Percentiles rank a stretch among this genome's conserved stretches.
These are phyloP conservation scores for Danaus plexippus DNA, from an alignment of 1,140 invertebrate species.

Conservation along the genomic window DNA sequence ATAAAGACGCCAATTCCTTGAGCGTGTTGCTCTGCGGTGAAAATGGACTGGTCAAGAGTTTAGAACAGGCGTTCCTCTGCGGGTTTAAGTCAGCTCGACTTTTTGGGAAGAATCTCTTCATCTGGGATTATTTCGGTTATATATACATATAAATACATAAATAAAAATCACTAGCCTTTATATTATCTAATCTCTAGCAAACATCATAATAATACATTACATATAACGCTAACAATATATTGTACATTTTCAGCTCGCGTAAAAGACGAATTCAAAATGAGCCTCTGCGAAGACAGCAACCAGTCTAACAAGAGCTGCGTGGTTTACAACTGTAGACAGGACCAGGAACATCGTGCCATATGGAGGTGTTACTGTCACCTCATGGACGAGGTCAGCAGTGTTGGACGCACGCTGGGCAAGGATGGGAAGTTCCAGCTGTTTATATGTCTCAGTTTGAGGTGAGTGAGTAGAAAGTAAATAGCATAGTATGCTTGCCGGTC, in stretches of 20 bases:
- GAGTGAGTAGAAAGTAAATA: conserved; percentile 39
- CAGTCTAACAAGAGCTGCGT: conserved; percentile 77
- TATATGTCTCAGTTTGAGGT: conserved; percentile 92
- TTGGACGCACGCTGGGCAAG: conserved; percentile 91
- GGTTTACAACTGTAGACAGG: conserved; percentile 85
- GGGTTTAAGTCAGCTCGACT: conserved; percentile 93
- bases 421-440: conserved; percentile 99
- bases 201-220: too few relatives aligned
- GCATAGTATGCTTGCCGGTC: too few relatives aligned
- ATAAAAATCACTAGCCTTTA: too few relatives aligned
- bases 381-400: conserved; percentile 87
- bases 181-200: too few relatives aligned
- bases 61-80: conserved; percentile 95
- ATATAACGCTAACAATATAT: too few relatives aligned
- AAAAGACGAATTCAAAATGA: conserved; percentile 87
- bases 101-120: conserved; percentile 94
- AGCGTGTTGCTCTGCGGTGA: conserved; percentile 96
- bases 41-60: conserved; percentile 90
- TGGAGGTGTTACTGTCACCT: conserved; percentile 84
- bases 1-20: conserved; percentile 88
- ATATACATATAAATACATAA: conserved; percentile 9
- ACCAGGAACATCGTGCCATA: conserved; percentile 78
- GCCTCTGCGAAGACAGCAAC: conserved; percentile 76
- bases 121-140: conserved; percentile 98
- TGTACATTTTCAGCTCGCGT: conserved; percentile 79